A percentile compares a stretch with the other conserved stretches of the same genome.
phyloP scores from a whole-genome alignment of 2,888 invertebrate genomes.

The Osmoderma eremita region DNA sequence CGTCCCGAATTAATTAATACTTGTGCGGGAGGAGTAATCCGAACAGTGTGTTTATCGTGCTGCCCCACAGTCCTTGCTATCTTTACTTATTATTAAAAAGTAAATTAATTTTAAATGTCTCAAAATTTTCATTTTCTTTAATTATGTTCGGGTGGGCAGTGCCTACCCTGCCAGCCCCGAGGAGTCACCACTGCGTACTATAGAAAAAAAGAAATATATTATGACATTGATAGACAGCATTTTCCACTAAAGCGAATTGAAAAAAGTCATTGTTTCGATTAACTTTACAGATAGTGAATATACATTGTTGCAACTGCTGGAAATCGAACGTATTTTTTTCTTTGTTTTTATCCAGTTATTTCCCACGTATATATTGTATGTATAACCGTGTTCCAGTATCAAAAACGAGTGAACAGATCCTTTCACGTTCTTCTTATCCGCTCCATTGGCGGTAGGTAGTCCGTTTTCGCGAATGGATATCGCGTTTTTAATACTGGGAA shows the following conservation, averaged over 20 bases:
- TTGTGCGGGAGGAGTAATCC: too few relatives aligned
- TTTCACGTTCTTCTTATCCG: conserved; percentile 31
- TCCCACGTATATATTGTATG: background rate
- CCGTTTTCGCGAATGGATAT: conserved; percentile 26
- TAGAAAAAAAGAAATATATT: background rate
- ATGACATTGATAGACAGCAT: background rate
- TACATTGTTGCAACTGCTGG: conserved; percentile 39
- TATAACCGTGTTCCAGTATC: conserved; percentile 18
- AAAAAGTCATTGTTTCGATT: conserved; percentile 7
- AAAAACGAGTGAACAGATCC: conserved; percentile 32
- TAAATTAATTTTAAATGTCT: too few relatives aligned
- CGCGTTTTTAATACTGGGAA: conserved; percentile 33
- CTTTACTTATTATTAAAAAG: too few relatives aligned
- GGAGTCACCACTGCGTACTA: background rate
- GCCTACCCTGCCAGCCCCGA: too few relatives aligned
- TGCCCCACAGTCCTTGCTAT: too few relatives aligned
- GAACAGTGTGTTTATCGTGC: too few relatives aligned
- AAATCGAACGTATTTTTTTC: conserved; percentile 33
- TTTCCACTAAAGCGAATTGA: background rate
- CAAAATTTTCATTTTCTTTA: too few relatives aligned
- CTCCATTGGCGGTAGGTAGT: conserved; percentile 5
- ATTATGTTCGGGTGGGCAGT: too few relatives aligned
- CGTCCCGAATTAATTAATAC: too few relatives aligned
- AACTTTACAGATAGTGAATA: background rate
- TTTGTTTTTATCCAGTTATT: conserved; percentile 20